Conservation (phyloP, 1,140 invertebrate species). For the Dolichoris vasculosae region DNA sequence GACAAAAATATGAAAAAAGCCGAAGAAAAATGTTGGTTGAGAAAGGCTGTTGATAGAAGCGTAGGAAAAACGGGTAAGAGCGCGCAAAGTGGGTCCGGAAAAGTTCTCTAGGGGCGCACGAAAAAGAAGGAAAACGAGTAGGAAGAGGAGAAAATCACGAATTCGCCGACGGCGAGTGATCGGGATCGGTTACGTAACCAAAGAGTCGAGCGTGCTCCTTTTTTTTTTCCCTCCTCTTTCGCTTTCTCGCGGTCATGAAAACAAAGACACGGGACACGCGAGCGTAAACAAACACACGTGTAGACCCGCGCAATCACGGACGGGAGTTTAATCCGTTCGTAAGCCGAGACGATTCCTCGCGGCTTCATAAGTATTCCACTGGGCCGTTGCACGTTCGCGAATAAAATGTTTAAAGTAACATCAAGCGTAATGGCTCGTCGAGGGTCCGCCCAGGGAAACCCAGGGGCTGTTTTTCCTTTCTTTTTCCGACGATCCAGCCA, state of each 20-base stretch:
- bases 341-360: constrained; percentile 4
- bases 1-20: no score
- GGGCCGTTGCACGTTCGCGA: not conserved
- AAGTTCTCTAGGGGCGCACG: no score
- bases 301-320: not conserved
- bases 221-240: no score
- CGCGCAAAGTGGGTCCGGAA: no score
- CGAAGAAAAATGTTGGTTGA: no score
- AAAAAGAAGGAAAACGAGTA: no score
- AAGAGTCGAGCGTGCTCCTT: not conserved
- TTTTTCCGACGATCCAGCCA: not conserved
- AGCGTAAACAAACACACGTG: not conserved
- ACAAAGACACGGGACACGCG: not conserved
- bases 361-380: constrained; percentile 41
- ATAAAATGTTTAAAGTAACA: constrained; percentile 47
- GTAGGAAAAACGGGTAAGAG: no score
- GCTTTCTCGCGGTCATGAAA: no score
- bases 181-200: no score
- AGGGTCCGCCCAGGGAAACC: not conserved
- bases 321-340: constrained; percentile 31
- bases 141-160: no score
- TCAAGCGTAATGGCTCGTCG: constrained; percentile 32
- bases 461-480: not conserved
- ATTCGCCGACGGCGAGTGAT: no score
- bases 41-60: no score